Base-by-base conservation (phyloP, 2,888 invertebrate species). In the Drosophila flavopinicola region DNA sequence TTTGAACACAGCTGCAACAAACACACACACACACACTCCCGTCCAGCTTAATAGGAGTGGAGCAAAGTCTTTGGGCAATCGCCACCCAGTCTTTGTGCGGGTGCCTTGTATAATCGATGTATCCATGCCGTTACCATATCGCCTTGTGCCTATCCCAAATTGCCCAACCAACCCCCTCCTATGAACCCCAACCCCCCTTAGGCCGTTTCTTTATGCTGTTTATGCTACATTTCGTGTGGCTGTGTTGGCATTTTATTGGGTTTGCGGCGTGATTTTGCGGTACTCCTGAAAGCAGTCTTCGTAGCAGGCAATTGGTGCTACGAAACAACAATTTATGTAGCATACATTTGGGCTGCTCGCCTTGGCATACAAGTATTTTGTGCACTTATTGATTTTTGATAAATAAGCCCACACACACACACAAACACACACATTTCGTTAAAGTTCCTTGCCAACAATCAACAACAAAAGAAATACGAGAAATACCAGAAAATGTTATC, bases 41-140 rank as follows among this genome's bases (percentile, higher is more conserved):
- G n/a, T n/a, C n/a, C n/a, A n/a, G n/a, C n/a, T 20, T 20, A 6
- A 41, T 30, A 33, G 24, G 38, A 56, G 49, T 37, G 45, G 15
- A 32, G 54, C 35, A 41, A 51, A 53, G 24, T 41, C 49, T 75
- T 45, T 54, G 54, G 30, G 44, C 64, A 66, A 77, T 69, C 61
- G 74, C 48, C 56, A 57, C 66, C 47, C 54, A 41, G 37, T 63
- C 61, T 54, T 69, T 61, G 45, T 39, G 10, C 39, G 65, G 56
- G 59, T 64, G 63, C 59, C 67, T 87, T 88, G 89, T 88, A 85
- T 88, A 88, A 88, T 88, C 89, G 83, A 88, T 89, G 88, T 89
- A 89, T 84, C 89, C 88, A 88, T 80, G 88, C 59, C 30, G 75
- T 68, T 74, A 56, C 71, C 72, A 72, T 65, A 79, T 83, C 65